Evolutionary conservation across 92 coral and sea anemone genomes (phyloP).

Genomic region (Siderastrea radians): DNA sequence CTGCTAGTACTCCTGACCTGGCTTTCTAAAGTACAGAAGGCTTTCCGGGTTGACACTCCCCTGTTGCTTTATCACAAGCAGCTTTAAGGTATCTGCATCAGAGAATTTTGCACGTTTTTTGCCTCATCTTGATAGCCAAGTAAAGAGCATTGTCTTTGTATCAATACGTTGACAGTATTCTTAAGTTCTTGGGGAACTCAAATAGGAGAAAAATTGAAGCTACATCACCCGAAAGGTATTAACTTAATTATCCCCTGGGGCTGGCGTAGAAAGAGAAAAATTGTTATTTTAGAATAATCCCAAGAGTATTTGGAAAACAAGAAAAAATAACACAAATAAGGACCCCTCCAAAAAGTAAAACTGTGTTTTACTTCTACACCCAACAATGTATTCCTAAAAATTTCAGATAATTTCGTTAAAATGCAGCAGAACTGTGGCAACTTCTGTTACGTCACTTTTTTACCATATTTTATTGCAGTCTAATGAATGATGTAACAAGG

Average conservation of each 20-base stretch:
- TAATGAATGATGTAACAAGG: too few species aligned
- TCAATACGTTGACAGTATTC: not conserved
- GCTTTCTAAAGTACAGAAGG: too few species aligned
- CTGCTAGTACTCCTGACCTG: too few species aligned
- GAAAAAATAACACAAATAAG: not conserved
- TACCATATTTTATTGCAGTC: too few species aligned
- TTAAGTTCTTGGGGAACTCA: not conserved
- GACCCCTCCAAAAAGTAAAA: too few species aligned
- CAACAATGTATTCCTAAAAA: too few species aligned
- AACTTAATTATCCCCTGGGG: constrained; percentile 17
- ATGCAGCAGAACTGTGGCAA: too few species aligned
- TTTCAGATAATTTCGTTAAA: too few species aligned
- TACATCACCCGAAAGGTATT: constrained; percentile 6
- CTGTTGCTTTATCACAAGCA: too few species aligned
- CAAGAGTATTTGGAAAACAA: not conserved
- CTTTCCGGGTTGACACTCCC: too few species aligned
- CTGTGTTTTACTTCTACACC: too few species aligned
- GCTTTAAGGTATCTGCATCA: not conserved
- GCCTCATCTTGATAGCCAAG: not conserved
- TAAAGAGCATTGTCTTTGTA: not conserved
- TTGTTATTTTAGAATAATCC: not conserved
- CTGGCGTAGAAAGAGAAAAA: not conserved
- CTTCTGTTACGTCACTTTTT: too few species aligned
- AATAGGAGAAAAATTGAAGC: not conserved
- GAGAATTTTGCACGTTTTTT: not conserved